Base-by-base conservation (phyloP, 1,140 invertebrate species). In the Hycleus cichorii region DNA sequence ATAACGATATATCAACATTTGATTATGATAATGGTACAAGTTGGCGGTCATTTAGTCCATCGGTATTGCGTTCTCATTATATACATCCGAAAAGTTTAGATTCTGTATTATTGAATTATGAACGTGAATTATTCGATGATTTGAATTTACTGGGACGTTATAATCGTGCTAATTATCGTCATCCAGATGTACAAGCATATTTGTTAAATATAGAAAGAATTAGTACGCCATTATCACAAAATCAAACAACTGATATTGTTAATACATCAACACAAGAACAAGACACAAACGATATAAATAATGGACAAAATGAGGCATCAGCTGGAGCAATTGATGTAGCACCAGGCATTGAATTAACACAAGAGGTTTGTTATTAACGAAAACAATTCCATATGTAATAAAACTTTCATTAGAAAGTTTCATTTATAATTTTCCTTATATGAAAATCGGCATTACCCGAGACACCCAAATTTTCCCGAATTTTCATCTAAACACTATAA, bases 41-140 rank as follows among this genome's bases (percentile, higher is more conserved):
- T 57, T 83, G 83, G 80, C 85, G 64, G 76, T 79, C 58, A 70
- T 78, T 49, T 67, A 78, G 60, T 74, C 81, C 24, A 70, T 79
- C 61, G n/a, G 54, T 69, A 26, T 69, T 77, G 65, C 69, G 78
- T 65, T 80, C 83, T 38, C 75, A 81, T 6, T 84, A 76, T 62
- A 76, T 86, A 1, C 85, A 89, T 65, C 86, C 86, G 0, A 91
- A 90, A 69, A 87, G 81, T 61, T 67, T 88, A 10, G 88, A 90
- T 64, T 83, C 84, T n/a, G 77, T 86, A 43, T 71, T 88, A 46
- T 69, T 87, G 1, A 84, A 85, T 66, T 86, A 87, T 68, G 83
- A 88, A 69, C 77, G 84, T 67, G 79, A 86, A 63, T 70, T 89
- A n/a, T 88, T 89, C 67, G 84, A 85, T 58, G 87, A 90, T 63